Percentiles rank a stretch among this genome's conserved stretches.
phyloP scores from a whole-genome alignment of 1,140 invertebrate genomes.

The Temnothorax nylanderi region DNA sequence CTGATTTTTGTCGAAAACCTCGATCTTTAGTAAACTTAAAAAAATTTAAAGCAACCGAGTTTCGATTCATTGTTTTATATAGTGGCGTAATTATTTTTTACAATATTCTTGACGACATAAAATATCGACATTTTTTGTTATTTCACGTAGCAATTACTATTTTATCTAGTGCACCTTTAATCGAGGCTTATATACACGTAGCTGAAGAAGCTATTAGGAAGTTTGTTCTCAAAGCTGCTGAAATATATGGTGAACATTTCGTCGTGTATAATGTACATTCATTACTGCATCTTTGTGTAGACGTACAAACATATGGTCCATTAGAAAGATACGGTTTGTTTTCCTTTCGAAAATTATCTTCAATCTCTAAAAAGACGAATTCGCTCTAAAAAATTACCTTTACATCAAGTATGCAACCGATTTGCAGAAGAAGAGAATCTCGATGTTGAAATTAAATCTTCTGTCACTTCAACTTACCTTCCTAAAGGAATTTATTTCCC shows the following conservation, averaged over 20 bases:
- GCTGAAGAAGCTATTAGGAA: neutral
- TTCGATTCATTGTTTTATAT: neutral
- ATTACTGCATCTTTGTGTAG: neutral
- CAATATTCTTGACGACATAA: neutral
- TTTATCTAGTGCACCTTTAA: neutral
- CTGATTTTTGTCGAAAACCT: slow-evolving; percentile 16
- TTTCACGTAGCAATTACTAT: slow-evolving; percentile 3
- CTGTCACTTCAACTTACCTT: neutral
- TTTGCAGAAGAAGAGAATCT: neutral
- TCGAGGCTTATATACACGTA: neutral
- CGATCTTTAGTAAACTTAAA: neutral
- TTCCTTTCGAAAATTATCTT: slow-evolving; percentile 13
- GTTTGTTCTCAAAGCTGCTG: neutral
- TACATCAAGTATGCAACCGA: slow-evolving; percentile 5
- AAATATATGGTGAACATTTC: neutral
- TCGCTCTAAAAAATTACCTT: neutral
- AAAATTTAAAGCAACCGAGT: slow-evolving; percentile 4
- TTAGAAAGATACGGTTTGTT: neutral
- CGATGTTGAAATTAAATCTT: neutral
- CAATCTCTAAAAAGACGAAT: slow-evolving; percentile 21
- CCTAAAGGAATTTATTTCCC: neutral
- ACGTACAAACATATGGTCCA: slow-evolving; percentile 1
- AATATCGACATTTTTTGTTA: neutral
- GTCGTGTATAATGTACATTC: neutral
- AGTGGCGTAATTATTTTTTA: neutral